A percentile compares a stretch with the other conserved stretches of the same genome.
These are phyloP conservation scores for Leptodactylus fuscus DNA, from an alignment of 2,113 vertebrate species.

Conservation along the genomic window DNA sequence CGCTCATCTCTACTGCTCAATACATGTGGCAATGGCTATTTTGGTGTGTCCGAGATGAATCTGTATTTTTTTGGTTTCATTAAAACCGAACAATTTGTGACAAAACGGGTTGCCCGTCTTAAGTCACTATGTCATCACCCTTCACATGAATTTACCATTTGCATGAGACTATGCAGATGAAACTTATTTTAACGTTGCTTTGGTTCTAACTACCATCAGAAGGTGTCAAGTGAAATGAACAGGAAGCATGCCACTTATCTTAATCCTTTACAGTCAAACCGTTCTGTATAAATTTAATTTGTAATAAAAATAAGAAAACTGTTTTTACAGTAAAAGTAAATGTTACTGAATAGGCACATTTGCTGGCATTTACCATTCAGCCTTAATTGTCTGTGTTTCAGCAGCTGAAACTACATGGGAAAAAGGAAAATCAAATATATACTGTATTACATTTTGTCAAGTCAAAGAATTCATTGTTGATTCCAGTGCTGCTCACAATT, in stretches of 20 bases:
- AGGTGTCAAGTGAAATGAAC: not conserved
- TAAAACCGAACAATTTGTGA: too few species aligned
- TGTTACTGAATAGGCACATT: slow-evolving; percentile 3
- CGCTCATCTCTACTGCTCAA: too few species aligned
- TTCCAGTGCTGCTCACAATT: slow-evolving; percentile 55
- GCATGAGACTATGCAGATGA: too few species aligned
- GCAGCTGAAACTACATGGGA: slow-evolving; percentile 14
- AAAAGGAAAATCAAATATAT: slow-evolving; percentile 11
- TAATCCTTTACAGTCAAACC: slow-evolving; percentile 1
- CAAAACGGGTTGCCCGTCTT: too few species aligned
- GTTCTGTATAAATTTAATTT: not conserved
- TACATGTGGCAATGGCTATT: too few species aligned
- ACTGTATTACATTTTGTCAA: slow-evolving; percentile 52
- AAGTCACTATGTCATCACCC: too few species aligned
- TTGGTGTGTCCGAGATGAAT: too few species aligned
- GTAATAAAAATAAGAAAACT: slow-evolving; percentile 8
- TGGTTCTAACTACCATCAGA: not conserved
- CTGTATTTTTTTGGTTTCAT: too few species aligned
- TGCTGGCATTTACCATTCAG: slow-evolving; percentile 3
- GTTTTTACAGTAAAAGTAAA: not conserved
- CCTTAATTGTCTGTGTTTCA: not conserved
- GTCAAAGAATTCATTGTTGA: slow-evolving; percentile 61
- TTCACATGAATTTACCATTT: too few species aligned
- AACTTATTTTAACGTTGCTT: too few species aligned
- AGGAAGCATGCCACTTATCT: slow-evolving; percentile 2